Base-by-base conservation (phyloP, 2,888 invertebrate genomes). In the Entomobrya proxima region DNA sequence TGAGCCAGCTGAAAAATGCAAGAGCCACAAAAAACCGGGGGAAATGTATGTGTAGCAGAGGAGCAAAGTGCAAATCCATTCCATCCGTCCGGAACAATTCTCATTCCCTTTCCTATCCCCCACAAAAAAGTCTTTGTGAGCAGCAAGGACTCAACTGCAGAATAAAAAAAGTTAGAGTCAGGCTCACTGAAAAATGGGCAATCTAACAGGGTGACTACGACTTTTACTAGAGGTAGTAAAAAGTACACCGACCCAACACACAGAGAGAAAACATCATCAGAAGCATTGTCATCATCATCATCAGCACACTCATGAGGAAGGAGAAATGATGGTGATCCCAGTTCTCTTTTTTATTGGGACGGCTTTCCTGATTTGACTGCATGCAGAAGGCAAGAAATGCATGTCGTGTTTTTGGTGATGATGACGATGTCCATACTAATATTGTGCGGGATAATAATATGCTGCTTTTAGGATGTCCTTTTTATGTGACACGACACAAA, bases 11-110 rank as follows among this genome's bases (percentile, higher is more conserved):
- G n/a, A 32, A 30, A 61, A 61, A 32, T 4, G n/a, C 32, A 32
- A 2, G 35, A 58, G 61, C 18, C 67, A 67, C 24, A 40, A 21
- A 21, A 67, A 37, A 40, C 18, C 24, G 15, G 15, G 40, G 21
- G 40, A 67, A 4, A 64, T 64, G 27, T 67, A 40, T 67, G 40
- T 40, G 40, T 67, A 67, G 40, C 27, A 81, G 40, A 50, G 40
- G 77, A 58, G 61, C 78, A 74, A 58, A 74, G 74, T 82, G 77
- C 78, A 78, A 76, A 74, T 81, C 76, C 64, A 76, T 76, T 58
- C 40, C 40, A 75, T 75, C 80, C 85, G 58, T 64, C 79, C 75
- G 74, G 75, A 74, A 61, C 69, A 67, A 79, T 85, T 58, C 75
- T 50, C 74, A 69, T 72, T 79, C 76, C 47, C 61, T 76, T 64